Evolutionary conservation across 2,797 vertebrate genomes (phyloP).

Genomic region (Platyrinchus mystaceus): DNA sequence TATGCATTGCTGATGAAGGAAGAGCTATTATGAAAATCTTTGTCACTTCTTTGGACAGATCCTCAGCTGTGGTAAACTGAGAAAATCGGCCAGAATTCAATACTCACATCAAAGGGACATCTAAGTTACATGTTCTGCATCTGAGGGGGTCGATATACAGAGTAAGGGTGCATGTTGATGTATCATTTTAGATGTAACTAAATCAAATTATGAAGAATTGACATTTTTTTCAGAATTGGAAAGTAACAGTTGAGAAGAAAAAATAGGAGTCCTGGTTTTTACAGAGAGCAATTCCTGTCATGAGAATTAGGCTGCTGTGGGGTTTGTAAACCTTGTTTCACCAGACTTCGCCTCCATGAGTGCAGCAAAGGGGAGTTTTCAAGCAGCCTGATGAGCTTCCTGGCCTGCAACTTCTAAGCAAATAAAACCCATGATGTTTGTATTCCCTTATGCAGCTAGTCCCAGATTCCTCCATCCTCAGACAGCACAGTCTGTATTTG

Average conservation of each 20-base stretch:
- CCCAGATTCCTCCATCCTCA: slow-evolving; percentile 6
- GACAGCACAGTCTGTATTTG: slow-evolving; percentile 21
- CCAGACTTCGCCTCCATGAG: not conserved
- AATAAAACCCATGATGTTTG: not conserved
- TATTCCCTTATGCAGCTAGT: not conserved
- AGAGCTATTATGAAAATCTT: not conserved
- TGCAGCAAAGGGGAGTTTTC: not conserved
- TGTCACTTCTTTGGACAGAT: not conserved
- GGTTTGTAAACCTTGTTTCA: not conserved
- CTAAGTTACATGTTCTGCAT: not conserved
- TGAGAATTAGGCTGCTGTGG: not conserved
- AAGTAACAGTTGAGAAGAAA: not conserved
- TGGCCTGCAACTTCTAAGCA: not conserved
- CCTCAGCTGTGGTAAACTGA: not conserved
- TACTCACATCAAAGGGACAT: not conserved
- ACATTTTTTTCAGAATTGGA: not conserved
- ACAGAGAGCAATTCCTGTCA: not conserved
- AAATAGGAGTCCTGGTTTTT: not conserved
- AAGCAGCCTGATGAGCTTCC: not conserved
- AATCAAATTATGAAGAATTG: not conserved
- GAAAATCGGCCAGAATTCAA: not conserved
- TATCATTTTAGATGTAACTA: not conserved
- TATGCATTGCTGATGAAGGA: not conserved
- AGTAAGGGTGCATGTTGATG: not conserved
- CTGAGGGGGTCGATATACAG: not conserved